Conservation (phyloP, 92 coral and sea anemone species). For the Paramuricea clavata region DNA sequence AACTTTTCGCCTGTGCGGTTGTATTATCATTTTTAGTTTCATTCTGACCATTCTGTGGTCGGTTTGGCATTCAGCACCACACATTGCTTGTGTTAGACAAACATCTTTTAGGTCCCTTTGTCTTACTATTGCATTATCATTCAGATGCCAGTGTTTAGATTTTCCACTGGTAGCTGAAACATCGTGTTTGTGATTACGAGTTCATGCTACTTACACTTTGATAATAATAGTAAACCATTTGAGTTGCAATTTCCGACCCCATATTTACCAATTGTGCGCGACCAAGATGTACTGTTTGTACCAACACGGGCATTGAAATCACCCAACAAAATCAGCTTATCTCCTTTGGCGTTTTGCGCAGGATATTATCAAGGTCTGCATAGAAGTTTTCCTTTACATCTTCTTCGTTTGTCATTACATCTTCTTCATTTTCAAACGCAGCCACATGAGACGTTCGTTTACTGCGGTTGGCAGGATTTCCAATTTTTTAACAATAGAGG, state of each 20-base stretch:
- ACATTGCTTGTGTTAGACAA: conserved; percentile 16
- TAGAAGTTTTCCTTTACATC: conserved; percentile 63
- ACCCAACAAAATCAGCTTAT: no score
- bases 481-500: background rate
- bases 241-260: conserved; percentile 51
- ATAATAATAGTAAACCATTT: conserved; percentile 40
- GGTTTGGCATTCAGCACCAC: conserved; percentile 64
- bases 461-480: background rate
- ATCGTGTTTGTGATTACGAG: conserved; percentile 24
- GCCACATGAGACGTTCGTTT: no score
- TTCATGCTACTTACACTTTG: conserved; percentile 13
- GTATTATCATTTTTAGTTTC: conserved; percentile 28
- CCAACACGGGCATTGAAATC: no score
- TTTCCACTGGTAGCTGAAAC: conserved; percentile 3
- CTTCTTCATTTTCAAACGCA: no score
- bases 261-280: conserved; percentile 54
- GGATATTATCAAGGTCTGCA: conserved; percentile 27
- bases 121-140: conserved; percentile 27
- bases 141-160: conserved; percentile 33
- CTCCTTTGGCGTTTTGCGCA: no score
- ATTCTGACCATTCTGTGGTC: conserved; percentile 46
- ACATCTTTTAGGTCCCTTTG: conserved; percentile 23
- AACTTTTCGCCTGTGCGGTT: conserved; percentile 43
- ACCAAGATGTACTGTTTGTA: no score
- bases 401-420: conserved; percentile 72